Conservation (phyloP, 2,888 invertebrate genomes). For the Lasiommata megera region DNA sequence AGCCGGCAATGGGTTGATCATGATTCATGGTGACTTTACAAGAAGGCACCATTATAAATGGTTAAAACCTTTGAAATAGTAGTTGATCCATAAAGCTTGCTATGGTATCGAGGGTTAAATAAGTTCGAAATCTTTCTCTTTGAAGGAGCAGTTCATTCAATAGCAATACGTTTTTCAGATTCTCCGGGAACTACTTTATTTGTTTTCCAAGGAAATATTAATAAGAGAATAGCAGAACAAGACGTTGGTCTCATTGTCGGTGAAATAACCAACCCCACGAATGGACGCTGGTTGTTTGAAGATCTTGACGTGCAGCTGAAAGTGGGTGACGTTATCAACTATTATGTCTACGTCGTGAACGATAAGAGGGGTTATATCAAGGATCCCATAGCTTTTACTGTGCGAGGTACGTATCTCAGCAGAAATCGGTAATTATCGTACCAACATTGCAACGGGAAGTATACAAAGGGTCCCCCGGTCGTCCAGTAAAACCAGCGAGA, state of each 20-base stretch:
- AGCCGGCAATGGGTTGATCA: too few relatives aligned
- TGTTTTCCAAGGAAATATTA: conserved; percentile 84
- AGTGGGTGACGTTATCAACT: conserved; percentile 80
- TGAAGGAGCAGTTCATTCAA: too few relatives aligned
- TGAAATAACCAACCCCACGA: conserved; percentile 60
- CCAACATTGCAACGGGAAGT: too few relatives aligned
- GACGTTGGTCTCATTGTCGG: conserved; percentile 78
- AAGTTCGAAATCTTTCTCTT: too few relatives aligned
- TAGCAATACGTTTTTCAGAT: conserved; percentile 51
- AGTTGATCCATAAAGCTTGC: too few relatives aligned
- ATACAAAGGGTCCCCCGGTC: too few relatives aligned
- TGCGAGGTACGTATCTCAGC: conserved; percentile 58
- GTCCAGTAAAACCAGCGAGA: too few relatives aligned
- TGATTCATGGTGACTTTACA: too few relatives aligned
- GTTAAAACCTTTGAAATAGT: too few relatives aligned
- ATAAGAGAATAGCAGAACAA: conserved; percentile 67
- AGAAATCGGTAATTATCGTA: too few relatives aligned
- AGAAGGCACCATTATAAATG: too few relatives aligned
- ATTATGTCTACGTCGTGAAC: conserved; percentile 82
- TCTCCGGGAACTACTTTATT: conserved; percentile 75
- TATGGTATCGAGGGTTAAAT: too few relatives aligned
- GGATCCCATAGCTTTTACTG: conserved; percentile 59
- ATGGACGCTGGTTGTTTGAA: conserved; percentile 78
- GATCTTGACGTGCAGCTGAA: conserved; percentile 64
- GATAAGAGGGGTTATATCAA: conserved; percentile 68